These are phyloP conservation scores for Falco peregrinus DNA, from an alignment of 2,797 vertebrate genomes.

Conservation along the genomic window DNA sequence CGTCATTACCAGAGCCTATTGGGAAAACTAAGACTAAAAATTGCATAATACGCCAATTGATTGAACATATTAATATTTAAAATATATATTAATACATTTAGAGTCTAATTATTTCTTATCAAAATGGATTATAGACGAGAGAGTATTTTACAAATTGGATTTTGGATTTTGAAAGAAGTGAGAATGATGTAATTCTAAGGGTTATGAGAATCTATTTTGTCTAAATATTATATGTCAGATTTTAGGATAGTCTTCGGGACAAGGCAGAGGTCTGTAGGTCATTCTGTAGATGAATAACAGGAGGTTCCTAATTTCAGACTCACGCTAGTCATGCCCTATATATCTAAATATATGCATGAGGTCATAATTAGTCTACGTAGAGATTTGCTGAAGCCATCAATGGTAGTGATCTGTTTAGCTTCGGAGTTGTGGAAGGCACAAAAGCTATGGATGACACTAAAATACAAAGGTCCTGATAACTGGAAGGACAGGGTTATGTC, in stretches of 20 bases:
- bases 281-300: background rate
- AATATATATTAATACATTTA: background rate
- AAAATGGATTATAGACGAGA: background rate
- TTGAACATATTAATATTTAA: background rate
- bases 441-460: background rate
- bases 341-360: background rate
- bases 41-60: background rate
- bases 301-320: background rate
- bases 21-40: background rate
- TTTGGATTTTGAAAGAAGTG: background rate
- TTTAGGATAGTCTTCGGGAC: background rate
- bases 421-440: background rate
- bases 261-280: background rate
- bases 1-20: background rate
- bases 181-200: background rate
- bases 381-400: background rate
- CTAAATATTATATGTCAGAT: background rate
- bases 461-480: background rate
- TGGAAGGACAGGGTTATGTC: background rate
- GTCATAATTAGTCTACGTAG: background rate
- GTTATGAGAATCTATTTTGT: background rate
- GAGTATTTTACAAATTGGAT: background rate
- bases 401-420: background rate
- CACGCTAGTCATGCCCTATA: background rate
- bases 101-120: background rate